Conservation (phyloP, 1,140 invertebrate genomes). For the Aphelenchoides fujianensis region DNA sequence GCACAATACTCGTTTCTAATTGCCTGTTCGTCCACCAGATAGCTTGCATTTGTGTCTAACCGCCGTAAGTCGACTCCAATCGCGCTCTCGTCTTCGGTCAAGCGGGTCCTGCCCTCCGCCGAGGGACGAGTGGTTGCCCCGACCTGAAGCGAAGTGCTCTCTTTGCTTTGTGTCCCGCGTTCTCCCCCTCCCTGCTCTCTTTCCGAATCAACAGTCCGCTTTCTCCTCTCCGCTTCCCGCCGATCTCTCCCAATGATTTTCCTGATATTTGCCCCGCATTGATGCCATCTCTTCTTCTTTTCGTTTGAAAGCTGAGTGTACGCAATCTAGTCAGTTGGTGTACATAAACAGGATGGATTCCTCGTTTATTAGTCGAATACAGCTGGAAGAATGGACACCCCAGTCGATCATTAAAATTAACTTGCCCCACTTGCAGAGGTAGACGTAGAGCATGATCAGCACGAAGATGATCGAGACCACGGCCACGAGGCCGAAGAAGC, state of each 20-base stretch:
- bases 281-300: too few species aligned
- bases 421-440: constrained; percentile 44
- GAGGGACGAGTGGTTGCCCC: too few species aligned
- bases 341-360: not conserved
- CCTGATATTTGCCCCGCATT: not conserved
- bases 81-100: too few species aligned
- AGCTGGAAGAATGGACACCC: constrained; percentile 42
- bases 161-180: not conserved
- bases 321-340: not conserved
- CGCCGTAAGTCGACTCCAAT: too few species aligned
- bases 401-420: constrained; percentile 46
- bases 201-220: not conserved
- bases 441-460: constrained; percentile 40
- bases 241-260: not conserved
- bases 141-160: not conserved
- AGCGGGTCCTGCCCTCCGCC: too few species aligned
- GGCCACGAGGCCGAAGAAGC: constrained; percentile 45
- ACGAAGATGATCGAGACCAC: constrained; percentile 47
- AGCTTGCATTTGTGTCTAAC: not conserved
- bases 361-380: too few species aligned
- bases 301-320: not conserved
- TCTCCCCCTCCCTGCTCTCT: not conserved
- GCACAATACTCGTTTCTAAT: too few species aligned
- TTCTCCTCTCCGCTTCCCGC: not conserved
- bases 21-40: not conserved